phyloP scores from a whole-genome alignment of 2,888 invertebrate genomes.

The Microctonus aethiopoides region DNA sequence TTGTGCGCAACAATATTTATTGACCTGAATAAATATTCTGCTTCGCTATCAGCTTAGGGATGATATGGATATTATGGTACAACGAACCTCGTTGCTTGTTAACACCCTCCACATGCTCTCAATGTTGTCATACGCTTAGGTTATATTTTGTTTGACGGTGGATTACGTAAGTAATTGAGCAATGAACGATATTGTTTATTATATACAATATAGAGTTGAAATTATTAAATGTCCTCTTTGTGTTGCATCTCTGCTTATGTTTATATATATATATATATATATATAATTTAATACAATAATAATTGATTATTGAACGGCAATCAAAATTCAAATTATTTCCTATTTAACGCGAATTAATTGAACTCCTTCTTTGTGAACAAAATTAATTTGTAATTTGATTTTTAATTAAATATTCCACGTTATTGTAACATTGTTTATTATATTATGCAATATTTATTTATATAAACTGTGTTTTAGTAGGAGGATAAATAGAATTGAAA shows the following conservation, averaged over 20 bases:
- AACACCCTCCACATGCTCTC: not conserved
- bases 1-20: not conserved
- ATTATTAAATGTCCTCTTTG: not conserved
- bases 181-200: conserved; percentile 7
- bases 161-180: conserved; percentile 16
- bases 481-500: no score
- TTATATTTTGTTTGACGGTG: conserved; percentile 22
- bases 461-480: not conserved
- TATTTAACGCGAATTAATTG: no score
- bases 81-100: not conserved
- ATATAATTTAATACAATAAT: no score
- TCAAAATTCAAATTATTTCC: no score
- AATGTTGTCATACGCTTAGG: not conserved
- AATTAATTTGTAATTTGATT: not conserved
- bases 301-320: no score
- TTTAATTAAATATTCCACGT: not conserved
- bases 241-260: conserved; percentile 7
- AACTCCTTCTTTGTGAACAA: not conserved
- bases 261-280: no score
- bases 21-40: conserved; percentile 1
- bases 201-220: no score
- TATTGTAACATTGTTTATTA: not conserved
- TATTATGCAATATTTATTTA: not conserved
- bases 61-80: not conserved
- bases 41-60: not conserved